These are phyloP conservation scores for Pitangus sulphuratus DNA, from an alignment of 2,797 vertebrate species.

Conservation along the genomic window DNA sequence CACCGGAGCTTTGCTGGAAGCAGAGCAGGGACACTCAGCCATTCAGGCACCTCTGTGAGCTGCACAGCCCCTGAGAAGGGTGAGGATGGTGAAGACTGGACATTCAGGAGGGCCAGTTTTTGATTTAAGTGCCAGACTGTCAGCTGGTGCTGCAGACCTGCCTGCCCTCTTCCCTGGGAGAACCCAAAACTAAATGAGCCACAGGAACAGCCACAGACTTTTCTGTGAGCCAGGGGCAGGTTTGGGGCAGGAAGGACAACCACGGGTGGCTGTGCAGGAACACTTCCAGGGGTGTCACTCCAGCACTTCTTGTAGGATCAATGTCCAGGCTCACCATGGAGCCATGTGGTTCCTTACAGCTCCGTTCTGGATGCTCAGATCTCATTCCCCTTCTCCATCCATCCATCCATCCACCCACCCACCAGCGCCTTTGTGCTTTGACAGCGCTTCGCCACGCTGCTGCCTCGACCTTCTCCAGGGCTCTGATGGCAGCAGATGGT, in stretches of 20 bases:
- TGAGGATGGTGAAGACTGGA: background rate
- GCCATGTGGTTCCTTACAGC: background rate
- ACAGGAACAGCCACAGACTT: rapidly evolving
- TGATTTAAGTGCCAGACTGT: background rate
- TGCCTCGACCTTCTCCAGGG: background rate
- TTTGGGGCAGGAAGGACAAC: background rate
- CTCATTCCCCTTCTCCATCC: background rate
- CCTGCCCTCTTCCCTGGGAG: background rate
- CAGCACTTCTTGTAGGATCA: background rate
- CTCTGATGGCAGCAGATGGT: slow-evolving; percentile 31
- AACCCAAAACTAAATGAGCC: background rate
- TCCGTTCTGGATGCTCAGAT: background rate
- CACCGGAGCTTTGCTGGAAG: background rate
- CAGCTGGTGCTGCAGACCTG: background rate
- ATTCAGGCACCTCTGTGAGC: rapidly evolving
- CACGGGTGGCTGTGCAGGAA: rapidly evolving
- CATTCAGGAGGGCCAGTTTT: background rate
- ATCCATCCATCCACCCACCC: background rate
- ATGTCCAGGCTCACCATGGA: rapidly evolving
- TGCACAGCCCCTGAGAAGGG: background rate
- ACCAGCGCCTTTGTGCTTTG: background rate
- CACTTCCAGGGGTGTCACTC: background rate
- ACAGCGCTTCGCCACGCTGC: background rate
- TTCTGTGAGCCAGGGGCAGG: rapidly evolving
- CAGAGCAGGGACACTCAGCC: background rate